Percentiles rank a stretch among this genome's conserved stretches.
phyloP scores from a whole-genome alignment of 2,797 vertebrate genomes.

The Hypotaenidia philippensis region DNA sequence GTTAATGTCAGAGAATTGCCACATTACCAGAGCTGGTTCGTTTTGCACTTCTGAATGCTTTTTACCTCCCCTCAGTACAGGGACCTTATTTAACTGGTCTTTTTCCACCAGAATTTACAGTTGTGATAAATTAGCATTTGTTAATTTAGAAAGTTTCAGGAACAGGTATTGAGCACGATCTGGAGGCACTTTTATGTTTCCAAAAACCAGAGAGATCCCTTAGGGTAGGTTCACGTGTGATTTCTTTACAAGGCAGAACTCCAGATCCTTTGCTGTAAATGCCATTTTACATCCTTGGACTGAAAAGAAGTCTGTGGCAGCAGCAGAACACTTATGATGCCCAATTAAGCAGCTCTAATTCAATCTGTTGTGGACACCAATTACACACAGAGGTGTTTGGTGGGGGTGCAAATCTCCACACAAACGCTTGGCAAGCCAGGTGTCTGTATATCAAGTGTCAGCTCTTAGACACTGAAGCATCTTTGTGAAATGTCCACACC shows the following conservation, averaged over 20 bases:
- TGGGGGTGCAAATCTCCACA: not conserved
- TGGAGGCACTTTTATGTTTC: not conserved
- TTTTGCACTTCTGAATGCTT: not conserved
- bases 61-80: not conserved
- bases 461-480: not conserved
- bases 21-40: not conserved
- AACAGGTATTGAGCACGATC: not conserved
- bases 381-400: not conserved
- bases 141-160: not conserved
- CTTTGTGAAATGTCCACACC: not conserved
- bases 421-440: not conserved
- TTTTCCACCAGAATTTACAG: not conserved
- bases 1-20: not conserved
- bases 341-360: not conserved
- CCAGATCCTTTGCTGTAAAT: not conserved
- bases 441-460: not conserved
- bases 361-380: rapidly evolving
- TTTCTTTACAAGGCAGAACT: not conserved
- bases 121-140: not conserved
- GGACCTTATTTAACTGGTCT: not conserved
- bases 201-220: not conserved
- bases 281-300: not conserved
- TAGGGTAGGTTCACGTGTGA: not conserved
- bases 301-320: not conserved
- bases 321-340: not conserved